A percentile compares a stretch with the other conserved stretches of the same genome.
Conservation (phyloP, 2,113 vertebrate species). For the Perca flavescens region DNA sequence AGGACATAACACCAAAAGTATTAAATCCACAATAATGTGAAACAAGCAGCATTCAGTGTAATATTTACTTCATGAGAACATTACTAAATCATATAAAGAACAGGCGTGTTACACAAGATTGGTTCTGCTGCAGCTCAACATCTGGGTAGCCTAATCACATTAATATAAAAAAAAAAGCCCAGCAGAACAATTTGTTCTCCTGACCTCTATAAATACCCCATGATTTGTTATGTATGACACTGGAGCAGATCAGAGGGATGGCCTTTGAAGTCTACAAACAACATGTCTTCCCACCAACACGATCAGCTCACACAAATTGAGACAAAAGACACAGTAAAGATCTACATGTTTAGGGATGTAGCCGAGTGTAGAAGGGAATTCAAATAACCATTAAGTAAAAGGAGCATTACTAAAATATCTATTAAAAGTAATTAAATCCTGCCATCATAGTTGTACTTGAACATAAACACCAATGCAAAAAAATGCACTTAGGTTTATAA, state of each 20-base stretch:
- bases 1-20: background rate
- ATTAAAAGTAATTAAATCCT: background rate
- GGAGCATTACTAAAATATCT: background rate
- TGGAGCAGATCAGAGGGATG: slow-evolving; percentile 24
- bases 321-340: background rate
- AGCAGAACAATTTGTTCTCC: slow-evolving; percentile 24
- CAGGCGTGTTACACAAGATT: background rate
- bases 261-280: slow-evolving; percentile 18
- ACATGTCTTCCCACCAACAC: slow-evolving; percentile 10
- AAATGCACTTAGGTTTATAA: background rate
- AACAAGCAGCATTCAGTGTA: background rate
- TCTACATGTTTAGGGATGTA: background rate
- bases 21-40: background rate
- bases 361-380: background rate
- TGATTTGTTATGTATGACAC: background rate
- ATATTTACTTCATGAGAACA: background rate
- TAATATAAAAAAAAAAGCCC: slow-evolving; percentile 8
- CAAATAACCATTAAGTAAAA: background rate
- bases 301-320: background rate
- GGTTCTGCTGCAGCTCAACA: slow-evolving; percentile 13
- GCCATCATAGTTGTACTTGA: background rate
- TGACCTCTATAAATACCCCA: slow-evolving; percentile 43
- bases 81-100: background rate
- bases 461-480: too few species aligned
- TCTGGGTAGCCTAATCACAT: background rate